Evolutionary conservation across 2,113 vertebrate species (phyloP).

Genomic region (Gambusia holbrooki): DNA sequence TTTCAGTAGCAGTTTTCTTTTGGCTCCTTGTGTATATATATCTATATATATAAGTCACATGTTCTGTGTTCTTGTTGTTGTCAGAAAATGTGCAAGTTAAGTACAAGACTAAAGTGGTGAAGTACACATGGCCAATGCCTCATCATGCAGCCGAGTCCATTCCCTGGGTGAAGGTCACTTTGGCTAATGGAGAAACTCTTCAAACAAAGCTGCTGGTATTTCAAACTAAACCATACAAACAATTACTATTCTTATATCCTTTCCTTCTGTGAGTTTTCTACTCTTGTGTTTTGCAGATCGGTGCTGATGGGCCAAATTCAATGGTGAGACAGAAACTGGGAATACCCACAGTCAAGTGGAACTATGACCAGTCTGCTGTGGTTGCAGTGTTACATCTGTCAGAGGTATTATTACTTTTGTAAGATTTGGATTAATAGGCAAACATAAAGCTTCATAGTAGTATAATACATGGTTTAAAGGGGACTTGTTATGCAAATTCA

Average conservation of each 20-base stretch:
- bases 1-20: constrained; percentile 13
- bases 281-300: constrained; percentile 81
- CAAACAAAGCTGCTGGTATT: constrained; percentile 94
- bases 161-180: constrained; percentile 91
- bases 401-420: constrained; percentile 76
- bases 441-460: not conserved
- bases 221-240: constrained; percentile 22
- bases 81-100: constrained; percentile 89
- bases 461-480: too few species aligned
- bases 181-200: constrained; percentile 89
- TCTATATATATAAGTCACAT: constrained; percentile 5
- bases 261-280: not conserved
- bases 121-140: constrained; percentile 87
- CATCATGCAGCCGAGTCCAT: constrained; percentile 79
- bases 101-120: constrained; percentile 88
- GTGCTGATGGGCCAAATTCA: constrained; percentile 94
- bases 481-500: too few species aligned
- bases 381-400: constrained; percentile 94
- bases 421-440: not conserved
- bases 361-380: constrained; percentile 93
- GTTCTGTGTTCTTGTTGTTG: constrained; percentile 35
- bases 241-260: not conserved
- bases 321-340: constrained; percentile 85
- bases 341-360: constrained; percentile 89
- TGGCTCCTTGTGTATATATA: not conserved